Evolutionary conservation across 92 coral and sea anemone genomes (phyloP).

Genomic region (Meandrina meandrites): DNA sequence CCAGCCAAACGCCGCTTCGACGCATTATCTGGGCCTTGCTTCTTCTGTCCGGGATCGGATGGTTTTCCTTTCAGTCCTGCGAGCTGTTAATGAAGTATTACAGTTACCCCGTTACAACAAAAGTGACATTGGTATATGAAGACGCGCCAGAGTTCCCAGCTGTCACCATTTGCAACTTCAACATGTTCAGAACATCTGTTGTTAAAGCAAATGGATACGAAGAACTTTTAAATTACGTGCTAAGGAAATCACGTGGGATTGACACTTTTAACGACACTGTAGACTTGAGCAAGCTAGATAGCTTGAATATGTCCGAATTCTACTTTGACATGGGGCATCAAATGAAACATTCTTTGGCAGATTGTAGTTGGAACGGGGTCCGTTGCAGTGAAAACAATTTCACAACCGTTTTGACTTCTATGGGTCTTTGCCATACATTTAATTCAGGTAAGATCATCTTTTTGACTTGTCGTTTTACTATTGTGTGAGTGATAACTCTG

Average conservation of each 20-base stretch:
- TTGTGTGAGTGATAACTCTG: too few species aligned
- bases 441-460: constrained; percentile 31
- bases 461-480: too few species aligned
- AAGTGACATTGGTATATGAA: constrained; percentile 46
- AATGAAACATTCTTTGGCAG: constrained; percentile 24
- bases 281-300: background rate
- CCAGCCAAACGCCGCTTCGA: constrained; percentile 27
- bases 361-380: constrained; percentile 32
- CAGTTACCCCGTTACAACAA: constrained; percentile 53
- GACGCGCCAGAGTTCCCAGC: constrained; percentile 52
- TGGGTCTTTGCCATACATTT: constrained; percentile 65
- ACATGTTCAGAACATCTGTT: constrained; percentile 36
- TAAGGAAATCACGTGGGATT: background rate
- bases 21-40: constrained; percentile 52
- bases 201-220: background rate
- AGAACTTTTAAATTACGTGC: constrained; percentile 1
- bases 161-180: constrained; percentile 62
- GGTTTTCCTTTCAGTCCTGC: constrained; percentile 31
- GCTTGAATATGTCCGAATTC: background rate
- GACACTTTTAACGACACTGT: background rate
- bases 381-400: constrained; percentile 40
- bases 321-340: constrained; percentile 25
- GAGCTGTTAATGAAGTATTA: constrained; percentile 40
- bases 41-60: constrained; percentile 30
- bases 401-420: constrained; percentile 36